A percentile compares a stretch with the other conserved stretches of the same genome.
Conservation (phyloP, 2,113 vertebrate species). For the Notothenia coriiceps region DNA sequence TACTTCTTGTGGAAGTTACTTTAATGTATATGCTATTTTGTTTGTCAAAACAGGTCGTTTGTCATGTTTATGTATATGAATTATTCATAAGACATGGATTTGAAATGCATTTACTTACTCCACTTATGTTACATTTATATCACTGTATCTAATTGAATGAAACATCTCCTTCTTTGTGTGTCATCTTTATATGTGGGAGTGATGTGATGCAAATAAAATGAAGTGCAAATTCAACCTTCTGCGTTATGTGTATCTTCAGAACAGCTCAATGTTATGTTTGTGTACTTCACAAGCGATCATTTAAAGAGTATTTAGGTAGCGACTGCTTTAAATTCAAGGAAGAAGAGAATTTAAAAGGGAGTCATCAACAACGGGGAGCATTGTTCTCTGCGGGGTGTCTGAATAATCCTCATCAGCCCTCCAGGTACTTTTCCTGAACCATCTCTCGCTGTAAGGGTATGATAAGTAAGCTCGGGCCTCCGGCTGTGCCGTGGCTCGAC, state of each 20-base stretch:
- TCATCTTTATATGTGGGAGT: slow-evolving; percentile 51
- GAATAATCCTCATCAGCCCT: slow-evolving; percentile 32
- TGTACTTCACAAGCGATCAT: background rate
- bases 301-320: background rate
- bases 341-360: slow-evolving; percentile 22
- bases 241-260: slow-evolving; percentile 51
- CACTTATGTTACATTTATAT: slow-evolving; percentile 26
- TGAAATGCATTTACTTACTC: slow-evolving; percentile 37
- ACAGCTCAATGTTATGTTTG: background rate
- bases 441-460: slow-evolving; percentile 43
- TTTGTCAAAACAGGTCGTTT: slow-evolving; percentile 72
- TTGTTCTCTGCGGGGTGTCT: slow-evolving; percentile 31
- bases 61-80: slow-evolving; percentile 23
- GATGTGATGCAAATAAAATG: slow-evolving; percentile 72
- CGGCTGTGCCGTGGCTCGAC: slow-evolving; percentile 30
- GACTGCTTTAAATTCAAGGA: slow-evolving; percentile 14
- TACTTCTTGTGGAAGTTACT: slow-evolving; percentile 80
- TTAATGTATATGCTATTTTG: slow-evolving; percentile 49
- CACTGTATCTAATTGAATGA: slow-evolving; percentile 14
- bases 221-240: slow-evolving; percentile 50
- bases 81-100: slow-evolving; percentile 30
- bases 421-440: slow-evolving; percentile 56
- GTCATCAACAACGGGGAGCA: background rate
- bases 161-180: slow-evolving; percentile 32
- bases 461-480: slow-evolving; percentile 61